These are phyloP conservation scores for Chironomus tepperi DNA, from an alignment of 1,140 invertebrate genomes.

Conservation along the genomic window DNA sequence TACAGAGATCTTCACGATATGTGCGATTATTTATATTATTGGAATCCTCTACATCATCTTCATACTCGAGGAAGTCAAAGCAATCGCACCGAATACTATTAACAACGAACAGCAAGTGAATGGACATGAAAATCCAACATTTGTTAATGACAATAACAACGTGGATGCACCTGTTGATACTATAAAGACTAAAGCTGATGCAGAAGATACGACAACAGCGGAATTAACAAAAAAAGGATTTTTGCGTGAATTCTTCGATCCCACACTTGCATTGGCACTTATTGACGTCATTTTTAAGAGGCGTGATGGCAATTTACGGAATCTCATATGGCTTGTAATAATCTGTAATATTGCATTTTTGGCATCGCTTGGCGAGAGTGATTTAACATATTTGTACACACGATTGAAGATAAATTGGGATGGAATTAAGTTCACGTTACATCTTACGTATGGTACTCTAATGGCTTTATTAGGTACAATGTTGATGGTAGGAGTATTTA, in stretches of 20 bases:
- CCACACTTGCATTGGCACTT: slow-evolving; percentile 35
- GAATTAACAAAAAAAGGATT: slow-evolving; percentile 28
- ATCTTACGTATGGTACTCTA: slow-evolving; percentile 32
- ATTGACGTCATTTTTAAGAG: slow-evolving; percentile 34
- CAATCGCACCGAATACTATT: slow-evolving; percentile 20
- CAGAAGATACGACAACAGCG: not conserved
- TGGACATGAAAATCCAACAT: slow-evolving; percentile 29
- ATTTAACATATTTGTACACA: slow-evolving; percentile 36
- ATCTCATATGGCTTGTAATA: slow-evolving; percentile 3
- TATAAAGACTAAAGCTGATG: not conserved
- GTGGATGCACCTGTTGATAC: not conserved
- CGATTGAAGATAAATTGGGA: slow-evolving; percentile 38
- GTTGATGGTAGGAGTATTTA: slow-evolving; percentile 36
- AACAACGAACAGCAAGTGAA: not conserved
- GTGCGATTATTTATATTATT: slow-evolving; percentile 33
- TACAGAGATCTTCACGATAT: slow-evolving; percentile 25
- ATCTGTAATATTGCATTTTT: slow-evolving; percentile 1
- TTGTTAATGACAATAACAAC: slow-evolving; percentile 26
- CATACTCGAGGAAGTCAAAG: slow-evolving; percentile 35
- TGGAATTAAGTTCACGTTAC: slow-evolving; percentile 36
- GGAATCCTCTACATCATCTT: slow-evolving; percentile 37
- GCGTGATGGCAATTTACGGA: slow-evolving; percentile 34
- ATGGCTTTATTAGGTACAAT: slow-evolving; percentile 34
- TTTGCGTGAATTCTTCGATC: slow-evolving; percentile 36
- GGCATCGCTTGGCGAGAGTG: slow-evolving; percentile 30